phyloP scores from a whole-genome alignment of 2,113 vertebrate genomes.

The Heterotilapia buettikoferi region DNA sequence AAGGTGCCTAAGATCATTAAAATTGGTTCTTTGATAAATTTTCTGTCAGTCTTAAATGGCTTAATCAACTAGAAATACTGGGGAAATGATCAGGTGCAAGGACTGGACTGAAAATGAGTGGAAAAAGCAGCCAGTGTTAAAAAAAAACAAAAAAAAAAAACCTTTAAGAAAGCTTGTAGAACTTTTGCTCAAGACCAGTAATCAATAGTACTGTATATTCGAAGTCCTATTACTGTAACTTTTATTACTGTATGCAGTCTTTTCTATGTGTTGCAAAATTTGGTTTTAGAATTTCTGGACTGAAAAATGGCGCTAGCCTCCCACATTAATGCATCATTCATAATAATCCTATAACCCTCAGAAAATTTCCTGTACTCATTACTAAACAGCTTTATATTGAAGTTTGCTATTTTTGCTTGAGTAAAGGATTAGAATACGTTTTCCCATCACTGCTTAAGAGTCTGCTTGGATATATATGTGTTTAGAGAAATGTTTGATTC shows the following conservation, averaged over 20 bases:
- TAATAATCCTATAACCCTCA: background rate
- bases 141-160: background rate
- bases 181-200: background rate
- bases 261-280: background rate
- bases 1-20: background rate
- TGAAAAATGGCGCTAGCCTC: background rate
- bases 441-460: background rate
- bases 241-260: background rate
- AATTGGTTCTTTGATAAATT: background rate
- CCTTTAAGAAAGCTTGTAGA: fast-evolving
- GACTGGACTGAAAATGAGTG: background rate
- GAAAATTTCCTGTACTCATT: background rate
- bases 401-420: background rate
- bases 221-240: background rate
- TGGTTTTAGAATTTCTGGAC: background rate
- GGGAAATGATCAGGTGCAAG: background rate
- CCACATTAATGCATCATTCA: background rate
- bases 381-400: background rate
- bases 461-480: background rate
- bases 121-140: background rate
- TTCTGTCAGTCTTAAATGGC: background rate
- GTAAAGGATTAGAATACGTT: background rate
- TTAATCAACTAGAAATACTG: background rate
- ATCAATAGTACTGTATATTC: background rate
- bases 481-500: background rate